Conservation (phyloP, 2,888 invertebrate species). For the Oeneis ivallda region DNA sequence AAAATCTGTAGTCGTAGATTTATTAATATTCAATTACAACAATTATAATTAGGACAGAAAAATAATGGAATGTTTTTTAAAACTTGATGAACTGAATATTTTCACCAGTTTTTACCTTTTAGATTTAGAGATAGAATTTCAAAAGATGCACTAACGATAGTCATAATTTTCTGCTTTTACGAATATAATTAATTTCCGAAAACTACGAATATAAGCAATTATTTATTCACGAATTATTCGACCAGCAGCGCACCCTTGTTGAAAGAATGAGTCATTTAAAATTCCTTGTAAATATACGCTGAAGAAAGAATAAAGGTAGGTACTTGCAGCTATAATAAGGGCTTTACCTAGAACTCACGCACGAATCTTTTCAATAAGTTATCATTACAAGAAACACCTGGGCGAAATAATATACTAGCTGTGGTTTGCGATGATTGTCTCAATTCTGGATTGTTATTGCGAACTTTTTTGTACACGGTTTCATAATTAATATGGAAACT, state of each 20-base stretch:
- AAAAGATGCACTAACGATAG: no score
- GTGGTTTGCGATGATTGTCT: slow-evolving; percentile 34
- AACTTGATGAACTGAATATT: no score
- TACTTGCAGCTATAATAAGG: slow-evolving; percentile 30
- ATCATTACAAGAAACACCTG: slow-evolving; percentile 41
- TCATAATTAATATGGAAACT: background rate
- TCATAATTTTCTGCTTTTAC: no score
- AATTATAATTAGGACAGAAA: no score
- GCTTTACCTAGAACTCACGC: slow-evolving; percentile 25
- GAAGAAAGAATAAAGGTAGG: slow-evolving; percentile 13
- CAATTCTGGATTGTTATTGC: slow-evolving; percentile 17
- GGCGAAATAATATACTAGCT: slow-evolving; percentile 35
- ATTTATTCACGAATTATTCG: no score
- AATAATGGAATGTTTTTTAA: no score
- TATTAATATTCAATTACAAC: no score
- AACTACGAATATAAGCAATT: no score
- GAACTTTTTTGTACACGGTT: background rate
- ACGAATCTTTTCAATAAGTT: slow-evolving; percentile 31
- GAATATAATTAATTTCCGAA: no score
- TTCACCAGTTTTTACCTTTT: no score
- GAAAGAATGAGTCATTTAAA: background rate
- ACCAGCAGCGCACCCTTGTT: background rate
- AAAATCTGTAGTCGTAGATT: no score
- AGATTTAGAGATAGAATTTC: no score
- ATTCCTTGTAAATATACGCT: slow-evolving; percentile 6